These are phyloP conservation scores for Drosophila oshimai DNA, from an alignment of 1,140 invertebrate genomes.

Conservation along the genomic window DNA sequence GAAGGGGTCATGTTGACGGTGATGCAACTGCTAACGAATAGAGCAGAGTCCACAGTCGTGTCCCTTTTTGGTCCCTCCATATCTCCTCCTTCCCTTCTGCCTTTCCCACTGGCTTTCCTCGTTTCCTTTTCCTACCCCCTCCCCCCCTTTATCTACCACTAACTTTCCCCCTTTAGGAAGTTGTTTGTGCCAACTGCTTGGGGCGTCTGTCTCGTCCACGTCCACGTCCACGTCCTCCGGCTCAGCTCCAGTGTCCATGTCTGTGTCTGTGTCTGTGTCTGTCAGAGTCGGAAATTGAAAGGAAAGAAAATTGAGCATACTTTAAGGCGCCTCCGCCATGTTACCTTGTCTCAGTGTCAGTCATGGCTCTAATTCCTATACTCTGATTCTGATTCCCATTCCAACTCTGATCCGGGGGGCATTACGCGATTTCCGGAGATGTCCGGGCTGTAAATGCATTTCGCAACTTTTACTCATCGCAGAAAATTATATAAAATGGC, in stretches of 20 bases:
- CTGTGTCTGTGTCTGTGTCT: slow-evolving; percentile 18
- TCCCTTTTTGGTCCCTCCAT: no score
- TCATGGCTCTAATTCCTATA: neutral
- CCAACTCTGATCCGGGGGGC: neutral
- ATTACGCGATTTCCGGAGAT: slow-evolving; percentile 59
- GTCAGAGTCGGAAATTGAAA: slow-evolving; percentile 67
- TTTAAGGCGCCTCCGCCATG: slow-evolving; percentile 29
- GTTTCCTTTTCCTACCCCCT: neutral
- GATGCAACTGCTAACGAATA: slow-evolving; percentile 59
- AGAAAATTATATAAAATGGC: slow-evolving; percentile 53
- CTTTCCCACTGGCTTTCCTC: neutral
- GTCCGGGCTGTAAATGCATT: slow-evolving; percentile 52
- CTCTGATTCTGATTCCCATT: neutral
- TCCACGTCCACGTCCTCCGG: neutral
- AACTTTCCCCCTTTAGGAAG: slow-evolving; percentile 5
- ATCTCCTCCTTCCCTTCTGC: no score
- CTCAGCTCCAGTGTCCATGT: neutral
- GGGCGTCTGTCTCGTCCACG: slow-evolving; percentile 16
- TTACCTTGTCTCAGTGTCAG: neutral
- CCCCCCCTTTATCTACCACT: neutral
- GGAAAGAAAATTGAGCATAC: slow-evolving; percentile 60
- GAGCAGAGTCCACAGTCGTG: neutral
- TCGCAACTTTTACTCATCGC: slow-evolving; percentile 1
- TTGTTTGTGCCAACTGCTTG: slow-evolving; percentile 57
- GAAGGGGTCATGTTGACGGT: slow-evolving; percentile 12